These are phyloP conservation scores for Rhodeus uyekii DNA, from an alignment of 2,797 vertebrate genomes.

Conservation along the genomic window DNA sequence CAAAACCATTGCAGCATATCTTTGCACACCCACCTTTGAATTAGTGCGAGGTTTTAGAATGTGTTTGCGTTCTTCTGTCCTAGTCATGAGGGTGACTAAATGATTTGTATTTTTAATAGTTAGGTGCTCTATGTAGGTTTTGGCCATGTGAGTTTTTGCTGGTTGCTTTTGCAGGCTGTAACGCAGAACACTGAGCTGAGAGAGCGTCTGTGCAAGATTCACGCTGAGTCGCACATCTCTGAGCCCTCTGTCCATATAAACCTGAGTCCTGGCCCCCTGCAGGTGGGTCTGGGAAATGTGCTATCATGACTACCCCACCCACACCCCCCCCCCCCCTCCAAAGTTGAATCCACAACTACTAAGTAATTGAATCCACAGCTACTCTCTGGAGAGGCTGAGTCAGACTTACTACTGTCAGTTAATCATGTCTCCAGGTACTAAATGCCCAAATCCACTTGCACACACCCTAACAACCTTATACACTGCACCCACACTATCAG, in stretches of 20 bases:
- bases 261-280: conserved; percentile 82
- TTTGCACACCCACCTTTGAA: not conserved
- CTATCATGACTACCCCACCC: not conserved
- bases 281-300: conserved; percentile 85
- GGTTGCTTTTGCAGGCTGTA: conserved; percentile 87
- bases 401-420: conserved; percentile 54
- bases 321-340: not conserved
- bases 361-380: conserved; percentile 24
- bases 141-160: conserved; percentile 50
- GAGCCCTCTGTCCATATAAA: conserved; percentile 85
- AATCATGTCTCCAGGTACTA: conserved; percentile 61
- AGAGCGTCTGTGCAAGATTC: conserved; percentile 96
- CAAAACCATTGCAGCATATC: not conserved
- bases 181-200: conserved; percentile 94
- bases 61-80: not conserved
- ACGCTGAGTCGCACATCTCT: conserved; percentile 90
- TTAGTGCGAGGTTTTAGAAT: not conserved
- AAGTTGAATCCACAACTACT: conserved; percentile 18
- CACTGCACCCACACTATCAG: not conserved
- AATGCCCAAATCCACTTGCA: conserved; percentile 14
- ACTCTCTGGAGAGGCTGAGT: conserved; percentile 5
- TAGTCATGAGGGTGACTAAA: no score
- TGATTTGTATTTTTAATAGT: conserved; percentile 7
- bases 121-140: not conserved
- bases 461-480: conserved; percentile 40